Evolutionary conservation across 1,140 invertebrate species (phyloP), one percentile per base, ranked within the genome.

Genomic region (Bemisia tabaci): DNA sequence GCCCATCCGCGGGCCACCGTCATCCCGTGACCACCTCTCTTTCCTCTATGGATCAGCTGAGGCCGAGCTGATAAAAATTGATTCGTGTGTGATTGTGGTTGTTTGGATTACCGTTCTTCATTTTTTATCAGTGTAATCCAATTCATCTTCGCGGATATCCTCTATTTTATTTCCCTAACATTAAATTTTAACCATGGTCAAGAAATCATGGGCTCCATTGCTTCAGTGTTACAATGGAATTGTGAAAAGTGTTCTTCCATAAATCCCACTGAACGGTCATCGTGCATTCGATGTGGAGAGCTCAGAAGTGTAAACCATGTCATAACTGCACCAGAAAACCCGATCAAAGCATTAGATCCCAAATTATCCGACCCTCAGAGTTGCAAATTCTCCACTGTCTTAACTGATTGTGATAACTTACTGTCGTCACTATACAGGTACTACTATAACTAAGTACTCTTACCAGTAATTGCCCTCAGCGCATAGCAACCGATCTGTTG

Each of bases 211-310:
- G 90, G 90, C 79, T 90, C 89, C 74, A 91, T 92, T 80, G 89
- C 89, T 81, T 92, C 90, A 75, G 88, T 91, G 79, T 83, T 91
- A 74, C 89, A 92, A 80, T 94, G 91, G 91, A 85, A 88, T 81
- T 94, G 91, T 82, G 82, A 82, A 76, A 82, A 85, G 77, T 94
- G 91, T 80, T 84, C 87, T 78, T 83, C 89, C 77, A 91, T 92
- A 78, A 92, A 93, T 80, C 88, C 88, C 69, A 91, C 87, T 61
- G 89, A 91, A 77, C 84, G 83, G 75, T 77, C 83, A 68, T 84
- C 83, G 78, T 94, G 91, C 79, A 82, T 86, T 78, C 85, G 87
- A 80, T 93, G 91, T 82, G 88, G 87, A 70, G 66, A 68, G 61
- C 64, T 59, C 22, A 69, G 68, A 61, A 65, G 17, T 78, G 74